These are phyloP conservation scores for Himalopsyche japonica DNA, from an alignment of 2,888 invertebrate species.

Conservation along the genomic window DNA sequence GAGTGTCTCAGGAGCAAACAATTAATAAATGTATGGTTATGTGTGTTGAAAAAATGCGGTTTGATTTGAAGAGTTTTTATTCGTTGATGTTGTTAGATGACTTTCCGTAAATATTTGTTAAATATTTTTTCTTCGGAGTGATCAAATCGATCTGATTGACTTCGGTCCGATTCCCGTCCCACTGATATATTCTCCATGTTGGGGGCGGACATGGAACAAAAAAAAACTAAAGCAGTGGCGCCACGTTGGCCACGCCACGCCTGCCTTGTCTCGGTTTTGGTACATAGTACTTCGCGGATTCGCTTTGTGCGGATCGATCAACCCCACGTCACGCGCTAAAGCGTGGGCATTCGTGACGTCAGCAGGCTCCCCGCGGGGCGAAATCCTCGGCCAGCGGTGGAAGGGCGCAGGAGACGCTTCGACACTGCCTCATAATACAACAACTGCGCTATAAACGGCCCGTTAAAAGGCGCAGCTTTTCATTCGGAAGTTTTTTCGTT, in stretches of 20 bases:
- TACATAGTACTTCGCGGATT: neutral
- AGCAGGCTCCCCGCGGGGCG: neutral
- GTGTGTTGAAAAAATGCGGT: too few relatives aligned
- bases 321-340: neutral
- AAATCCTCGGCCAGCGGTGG: neutral
- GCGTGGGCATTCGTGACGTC: neutral
- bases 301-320: neutral
- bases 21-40: too few relatives aligned
- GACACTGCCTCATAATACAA: neutral
- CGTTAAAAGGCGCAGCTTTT: neutral
- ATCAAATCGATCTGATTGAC: too few relatives aligned
- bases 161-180: too few relatives aligned
- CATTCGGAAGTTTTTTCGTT: neutral
- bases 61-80: too few relatives aligned
- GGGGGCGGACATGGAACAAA: too few relatives aligned
- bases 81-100: too few relatives aligned
- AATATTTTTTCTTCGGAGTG: too few relatives aligned
- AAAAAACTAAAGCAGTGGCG: too few relatives aligned
- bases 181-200: too few relatives aligned
- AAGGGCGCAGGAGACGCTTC: neutral
- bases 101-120: too few relatives aligned
- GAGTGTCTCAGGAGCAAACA: too few relatives aligned
- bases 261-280: neutral
- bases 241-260: neutral
- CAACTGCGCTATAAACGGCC: neutral